Evolutionary conservation across 2,888 invertebrate species (phyloP).

Genomic region (Tineola bisselliella): DNA sequence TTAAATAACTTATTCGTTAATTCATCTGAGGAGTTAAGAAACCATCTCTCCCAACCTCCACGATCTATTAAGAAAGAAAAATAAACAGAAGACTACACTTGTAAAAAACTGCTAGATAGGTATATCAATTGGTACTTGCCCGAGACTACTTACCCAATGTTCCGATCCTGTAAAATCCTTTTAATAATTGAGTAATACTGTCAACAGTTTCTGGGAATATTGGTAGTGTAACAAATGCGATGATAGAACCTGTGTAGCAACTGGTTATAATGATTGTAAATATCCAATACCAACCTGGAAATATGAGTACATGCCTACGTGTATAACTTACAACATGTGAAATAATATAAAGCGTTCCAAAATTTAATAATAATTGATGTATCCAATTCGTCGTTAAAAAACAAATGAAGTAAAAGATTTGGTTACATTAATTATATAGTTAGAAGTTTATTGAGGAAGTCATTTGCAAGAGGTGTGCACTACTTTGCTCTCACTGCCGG

Average conservation of each 20-base stretch:
- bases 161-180: slow-evolving; percentile 75
- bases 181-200: slow-evolving; percentile 71
- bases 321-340: too few relatives aligned
- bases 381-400: too few relatives aligned
- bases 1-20: slow-evolving; percentile 70
- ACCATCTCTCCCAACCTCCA: slow-evolving; percentile 81
- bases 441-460: too few relatives aligned
- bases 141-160: slow-evolving; percentile 67
- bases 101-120: too few relatives aligned
- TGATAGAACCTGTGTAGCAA: slow-evolving; percentile 85
- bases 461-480: too few relatives aligned
- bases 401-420: too few relatives aligned
- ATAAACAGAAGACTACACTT: neutral
- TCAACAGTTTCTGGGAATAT: slow-evolving; percentile 80
- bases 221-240: slow-evolving; percentile 84
- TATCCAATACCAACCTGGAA: slow-evolving; percentile 80
- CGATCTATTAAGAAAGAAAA: slow-evolving; percentile 54
- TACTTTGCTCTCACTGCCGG: too few relatives aligned
- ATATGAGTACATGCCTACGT: slow-evolving; percentile 11
- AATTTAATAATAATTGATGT: too few relatives aligned
- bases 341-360: too few relatives aligned
- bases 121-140: too few relatives aligned
- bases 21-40: slow-evolving; percentile 74
- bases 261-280: slow-evolving; percentile 86
- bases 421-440: too few relatives aligned